Conservation (phyloP, 2,113 vertebrate species). For the Bufo bufo region DNA sequence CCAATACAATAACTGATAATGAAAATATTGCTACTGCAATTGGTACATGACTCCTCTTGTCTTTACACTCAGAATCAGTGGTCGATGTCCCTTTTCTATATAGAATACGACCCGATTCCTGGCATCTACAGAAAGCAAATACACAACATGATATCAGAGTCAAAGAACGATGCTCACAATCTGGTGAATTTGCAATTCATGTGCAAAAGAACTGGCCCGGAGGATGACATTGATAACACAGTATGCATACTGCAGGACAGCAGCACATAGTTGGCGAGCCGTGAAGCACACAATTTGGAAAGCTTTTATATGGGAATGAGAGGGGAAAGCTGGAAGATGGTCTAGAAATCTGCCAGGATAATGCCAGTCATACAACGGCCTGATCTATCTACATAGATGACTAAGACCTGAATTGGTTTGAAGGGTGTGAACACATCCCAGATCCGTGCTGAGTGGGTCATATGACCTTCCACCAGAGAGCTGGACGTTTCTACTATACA, state of each 20-base stretch:
- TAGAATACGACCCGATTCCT: neutral
- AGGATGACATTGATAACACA: neutral
- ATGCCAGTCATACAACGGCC: no score
- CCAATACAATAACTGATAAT: neutral
- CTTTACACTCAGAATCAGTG: neutral
- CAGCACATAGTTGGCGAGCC: neutral
- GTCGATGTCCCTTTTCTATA: neutral
- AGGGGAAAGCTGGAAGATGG: no score
- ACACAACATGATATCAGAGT: neutral
- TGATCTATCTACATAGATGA: no score
- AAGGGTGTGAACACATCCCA: no score
- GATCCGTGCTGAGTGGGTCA: no score
- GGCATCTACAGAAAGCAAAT: neutral
- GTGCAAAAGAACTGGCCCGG: neutral
- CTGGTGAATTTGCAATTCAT: neutral
- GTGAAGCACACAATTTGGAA: no score
- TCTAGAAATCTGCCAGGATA: no score
- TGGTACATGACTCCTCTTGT: neutral
- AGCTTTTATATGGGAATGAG: no score
- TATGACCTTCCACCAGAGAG: no score
- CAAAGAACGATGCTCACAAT: neutral
- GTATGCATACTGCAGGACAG: neutral
- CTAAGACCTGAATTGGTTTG: no score
- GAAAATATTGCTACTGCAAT: neutral
- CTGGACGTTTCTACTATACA: no score